Evolutionary conservation across 1,140 invertebrate species (phyloP).

Genomic region (Callitettix versicolor): DNA sequence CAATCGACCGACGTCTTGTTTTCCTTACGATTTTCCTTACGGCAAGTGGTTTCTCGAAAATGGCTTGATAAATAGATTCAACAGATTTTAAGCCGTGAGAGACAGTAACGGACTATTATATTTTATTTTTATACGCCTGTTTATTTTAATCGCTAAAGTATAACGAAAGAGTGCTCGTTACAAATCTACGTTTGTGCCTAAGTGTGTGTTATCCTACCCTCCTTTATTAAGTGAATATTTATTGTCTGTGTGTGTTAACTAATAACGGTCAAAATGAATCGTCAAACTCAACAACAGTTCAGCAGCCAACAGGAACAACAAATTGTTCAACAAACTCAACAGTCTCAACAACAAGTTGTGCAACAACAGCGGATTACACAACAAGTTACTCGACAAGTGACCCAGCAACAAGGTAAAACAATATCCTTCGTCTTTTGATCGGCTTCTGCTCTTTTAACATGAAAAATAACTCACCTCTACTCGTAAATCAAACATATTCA

Average conservation of each 20-base stretch:
- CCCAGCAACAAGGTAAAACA: conserved; percentile 48
- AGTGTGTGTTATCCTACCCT: not conserved
- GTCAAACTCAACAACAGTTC: conserved; percentile 34
- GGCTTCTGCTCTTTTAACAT: too few relatives aligned
- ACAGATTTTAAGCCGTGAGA: conserved; percentile 16
- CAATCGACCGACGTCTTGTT: conserved; percentile 82
- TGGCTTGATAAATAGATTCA: not conserved
- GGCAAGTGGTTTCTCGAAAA: conserved; percentile 17
- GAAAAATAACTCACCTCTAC: too few relatives aligned
- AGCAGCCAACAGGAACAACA: conserved; percentile 21
- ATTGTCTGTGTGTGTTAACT: conserved; percentile 22
- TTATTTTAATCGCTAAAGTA: too few relatives aligned
- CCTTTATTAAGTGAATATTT: conserved; percentile 10
- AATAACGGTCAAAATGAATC: conserved; percentile 39
- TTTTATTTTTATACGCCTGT: not conserved
- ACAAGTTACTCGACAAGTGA: conserved; percentile 62
- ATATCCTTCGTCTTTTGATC: conserved; percentile 21
- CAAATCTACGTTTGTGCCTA: conserved; percentile 4
- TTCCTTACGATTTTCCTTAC: conserved; percentile 25
- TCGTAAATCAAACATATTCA: too few relatives aligned
- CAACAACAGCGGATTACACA: conserved; percentile 57
- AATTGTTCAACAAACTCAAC: conserved; percentile 38
- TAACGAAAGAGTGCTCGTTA: not conserved
- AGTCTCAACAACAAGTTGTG: conserved; percentile 26
- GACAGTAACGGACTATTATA: conserved; percentile 5